Conservation (phyloP, 2,113 vertebrate genomes). For the Psilopogon haemacephalus region DNA sequence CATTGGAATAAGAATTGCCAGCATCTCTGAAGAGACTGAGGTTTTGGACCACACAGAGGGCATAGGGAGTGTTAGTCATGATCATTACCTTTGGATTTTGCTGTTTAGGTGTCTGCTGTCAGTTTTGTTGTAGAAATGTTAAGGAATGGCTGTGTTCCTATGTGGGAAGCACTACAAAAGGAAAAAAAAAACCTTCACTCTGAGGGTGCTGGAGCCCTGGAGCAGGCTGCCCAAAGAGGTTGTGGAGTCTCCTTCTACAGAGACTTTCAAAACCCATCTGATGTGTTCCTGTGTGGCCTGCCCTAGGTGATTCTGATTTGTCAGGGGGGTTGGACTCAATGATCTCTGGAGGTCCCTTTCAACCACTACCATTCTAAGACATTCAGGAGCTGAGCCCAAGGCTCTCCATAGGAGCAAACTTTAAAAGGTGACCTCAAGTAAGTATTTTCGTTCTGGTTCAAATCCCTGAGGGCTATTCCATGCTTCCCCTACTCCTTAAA, state of each 20-base stretch:
- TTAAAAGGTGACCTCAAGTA: neutral
- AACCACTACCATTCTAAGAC: no score
- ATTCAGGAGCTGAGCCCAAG: neutral
- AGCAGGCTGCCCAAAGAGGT: no score
- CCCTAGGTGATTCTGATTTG: no score
- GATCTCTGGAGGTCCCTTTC: no score
- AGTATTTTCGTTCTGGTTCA: neutral
- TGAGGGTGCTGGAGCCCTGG: no score
- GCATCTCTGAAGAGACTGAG: neutral
- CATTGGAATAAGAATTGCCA: neutral
- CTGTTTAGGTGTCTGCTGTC: neutral
- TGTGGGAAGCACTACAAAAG: neutral
- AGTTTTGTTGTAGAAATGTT: neutral
- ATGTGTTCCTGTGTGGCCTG: no score
- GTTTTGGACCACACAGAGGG: neutral
- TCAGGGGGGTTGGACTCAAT: no score
- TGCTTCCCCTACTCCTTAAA: neutral
- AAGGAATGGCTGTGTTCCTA: accelerated
- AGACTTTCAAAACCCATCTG: no score
- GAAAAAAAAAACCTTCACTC: no score
- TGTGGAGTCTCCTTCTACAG: no score
- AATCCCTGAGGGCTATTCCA: neutral
- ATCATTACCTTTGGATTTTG: neutral
- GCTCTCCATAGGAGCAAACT: neutral
- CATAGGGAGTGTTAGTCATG: neutral